Evolutionary conservation across 2,113 vertebrate genomes (phyloP).

Genomic region (Chrysochloris asiatica): DNA sequence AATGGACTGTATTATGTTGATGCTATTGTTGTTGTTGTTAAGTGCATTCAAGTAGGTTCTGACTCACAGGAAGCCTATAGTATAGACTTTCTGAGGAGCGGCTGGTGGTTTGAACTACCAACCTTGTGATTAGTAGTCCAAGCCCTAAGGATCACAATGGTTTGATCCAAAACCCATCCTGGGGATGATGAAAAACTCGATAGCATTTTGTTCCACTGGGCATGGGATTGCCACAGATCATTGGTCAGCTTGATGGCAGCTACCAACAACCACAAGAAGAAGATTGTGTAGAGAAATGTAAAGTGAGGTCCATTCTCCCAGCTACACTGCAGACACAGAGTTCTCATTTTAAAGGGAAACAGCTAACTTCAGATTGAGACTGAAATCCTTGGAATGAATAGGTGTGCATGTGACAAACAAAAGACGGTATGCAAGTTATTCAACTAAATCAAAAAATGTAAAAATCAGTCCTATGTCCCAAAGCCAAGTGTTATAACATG

Average conservation of each 20-base stretch:
- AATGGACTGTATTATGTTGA: fast-evolving
- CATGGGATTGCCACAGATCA: neutral
- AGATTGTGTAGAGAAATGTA: neutral
- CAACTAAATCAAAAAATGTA: neutral
- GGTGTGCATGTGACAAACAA: neutral
- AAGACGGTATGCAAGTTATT: neutral
- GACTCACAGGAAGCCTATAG: no score
- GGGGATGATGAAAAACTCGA: neutral
- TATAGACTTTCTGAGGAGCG: no score
- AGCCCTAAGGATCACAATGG: neutral
- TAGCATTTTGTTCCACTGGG: neutral
- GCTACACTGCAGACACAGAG: neutral
- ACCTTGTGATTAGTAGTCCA: no score
- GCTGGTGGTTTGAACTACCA: no score
- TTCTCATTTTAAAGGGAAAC: slow-evolving; percentile 3
- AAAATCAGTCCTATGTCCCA: neutral
- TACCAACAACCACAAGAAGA: neutral
- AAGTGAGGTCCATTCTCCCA: neutral
- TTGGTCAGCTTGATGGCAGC: neutral
- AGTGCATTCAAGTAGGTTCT: no score
- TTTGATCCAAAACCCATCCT: neutral
- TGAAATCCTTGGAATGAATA: neutral
- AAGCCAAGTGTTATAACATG: slow-evolving; percentile 9
- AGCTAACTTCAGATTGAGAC: neutral
- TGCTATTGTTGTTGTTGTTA: no score